Conservation (phyloP, 2,888 invertebrate species). For the Molanna angustata region DNA sequence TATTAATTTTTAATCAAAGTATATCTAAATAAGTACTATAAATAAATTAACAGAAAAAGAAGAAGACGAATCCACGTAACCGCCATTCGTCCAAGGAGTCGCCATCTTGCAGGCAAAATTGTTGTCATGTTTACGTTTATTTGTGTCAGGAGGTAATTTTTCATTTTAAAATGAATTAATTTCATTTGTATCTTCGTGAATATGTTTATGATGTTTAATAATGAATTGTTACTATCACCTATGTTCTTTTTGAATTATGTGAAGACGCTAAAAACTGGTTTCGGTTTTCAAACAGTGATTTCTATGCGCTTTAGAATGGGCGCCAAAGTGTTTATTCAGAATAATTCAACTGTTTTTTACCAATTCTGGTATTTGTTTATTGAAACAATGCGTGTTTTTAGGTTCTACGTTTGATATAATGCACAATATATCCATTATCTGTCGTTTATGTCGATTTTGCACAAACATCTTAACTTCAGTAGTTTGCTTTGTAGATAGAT, state of each 20-base stretch:
- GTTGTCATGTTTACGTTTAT: conserved; percentile 57
- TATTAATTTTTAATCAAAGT: too few species aligned
- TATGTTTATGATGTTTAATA: not conserved
- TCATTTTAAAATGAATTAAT: not conserved
- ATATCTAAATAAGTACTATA: too few species aligned
- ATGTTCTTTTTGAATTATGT: conserved; percentile 33
- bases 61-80: conserved; percentile 24
- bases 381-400: too few species aligned
- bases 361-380: too few species aligned
- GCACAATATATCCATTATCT: too few species aligned
- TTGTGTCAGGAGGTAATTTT: conserved; percentile 41
- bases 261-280: conserved; percentile 1
- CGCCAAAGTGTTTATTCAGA: conserved; percentile 25
- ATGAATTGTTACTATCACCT: not conserved
- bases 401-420: too few species aligned
- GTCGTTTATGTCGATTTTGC: too few species aligned
- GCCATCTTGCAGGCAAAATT: conserved; percentile 56
- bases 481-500: too few species aligned
- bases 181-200: not conserved
- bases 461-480: too few species aligned
- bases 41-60: not conserved
- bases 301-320: conserved; percentile 24
- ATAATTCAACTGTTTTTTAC: not conserved
- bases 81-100: conserved; percentile 31
- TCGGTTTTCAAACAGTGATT: conserved; percentile 18